Percentiles rank a stretch among this genome's conserved stretches.
These are phyloP conservation scores for Schizopygopsis malacanthus DNA, from an alignment of 2,797 vertebrate genomes.

Conservation along the genomic window DNA sequence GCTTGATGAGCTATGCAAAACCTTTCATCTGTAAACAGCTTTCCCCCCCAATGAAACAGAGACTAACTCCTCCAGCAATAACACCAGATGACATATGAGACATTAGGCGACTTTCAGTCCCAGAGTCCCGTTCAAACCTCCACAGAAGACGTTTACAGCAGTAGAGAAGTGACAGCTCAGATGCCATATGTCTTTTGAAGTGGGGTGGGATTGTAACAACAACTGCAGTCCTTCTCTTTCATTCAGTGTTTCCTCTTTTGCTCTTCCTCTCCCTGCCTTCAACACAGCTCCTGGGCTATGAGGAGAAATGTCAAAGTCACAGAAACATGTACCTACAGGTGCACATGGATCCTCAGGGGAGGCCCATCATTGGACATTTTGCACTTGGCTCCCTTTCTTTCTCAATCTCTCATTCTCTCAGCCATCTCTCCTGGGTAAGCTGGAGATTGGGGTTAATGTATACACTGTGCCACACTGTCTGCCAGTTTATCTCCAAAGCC, in stretches of 20 bases:
- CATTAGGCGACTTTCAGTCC: slow-evolving; percentile 13
- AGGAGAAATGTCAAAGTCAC: slow-evolving; percentile 23
- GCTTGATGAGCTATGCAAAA: slow-evolving; percentile 41
- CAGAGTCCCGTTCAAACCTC: not conserved
- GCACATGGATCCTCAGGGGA: slow-evolving; percentile 18
- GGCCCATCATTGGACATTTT: slow-evolving; percentile 26
- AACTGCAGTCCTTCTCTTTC: not conserved
- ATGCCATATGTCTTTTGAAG: slow-evolving; percentile 22
- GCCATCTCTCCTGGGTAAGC: slow-evolving; percentile 39
- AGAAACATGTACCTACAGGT: slow-evolving; percentile 40
- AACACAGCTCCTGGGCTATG: not conserved
- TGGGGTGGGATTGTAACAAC: not conserved
- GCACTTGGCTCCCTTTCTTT: not conserved
- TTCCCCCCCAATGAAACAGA: not conserved
- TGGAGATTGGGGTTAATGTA: slow-evolving; percentile 46
- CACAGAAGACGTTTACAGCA: not conserved
- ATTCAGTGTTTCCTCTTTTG: not conserved
- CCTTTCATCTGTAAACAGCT: slow-evolving; percentile 30
- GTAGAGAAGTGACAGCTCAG: not conserved
- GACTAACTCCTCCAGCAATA: slow-evolving; percentile 18
- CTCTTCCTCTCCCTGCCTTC: not conserved
- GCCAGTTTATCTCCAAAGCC: slow-evolving; percentile 36
- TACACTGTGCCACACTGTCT: slow-evolving; percentile 26
- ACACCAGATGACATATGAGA: slow-evolving; percentile 35
- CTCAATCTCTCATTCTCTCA: slow-evolving; percentile 18